Evolutionary conservation across 1,140 invertebrate genomes (phyloP), one percentile per base, ranked within the genome.

Genomic region (Neodiprion lecontei): DNA sequence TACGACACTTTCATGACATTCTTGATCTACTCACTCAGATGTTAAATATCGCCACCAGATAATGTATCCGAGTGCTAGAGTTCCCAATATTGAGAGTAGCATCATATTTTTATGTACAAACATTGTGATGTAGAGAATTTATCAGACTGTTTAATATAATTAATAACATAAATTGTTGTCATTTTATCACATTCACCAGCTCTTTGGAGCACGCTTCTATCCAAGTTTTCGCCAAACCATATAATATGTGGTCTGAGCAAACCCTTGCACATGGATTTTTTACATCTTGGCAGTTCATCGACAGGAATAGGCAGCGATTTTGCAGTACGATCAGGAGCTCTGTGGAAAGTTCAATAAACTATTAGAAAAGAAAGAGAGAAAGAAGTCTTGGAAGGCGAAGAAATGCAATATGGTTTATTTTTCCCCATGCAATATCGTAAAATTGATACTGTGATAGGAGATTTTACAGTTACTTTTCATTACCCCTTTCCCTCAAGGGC

Each of bases 201-300:
- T 86, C 89, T 88, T 2, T 90, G 77, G 12, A 97, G 81, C 49
- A 96, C 89, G 72, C 90, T 81, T 23, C 87, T 74, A 76, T 96
- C 90, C 70, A 97, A 88, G 81, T 88, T 90, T 91, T 98, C 96
- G 7, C 95, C 95, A 90, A 97, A 97, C 96, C 96, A 97, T 12
- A 97, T 94, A 76, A 97, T 95, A 85, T 96, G 91, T 4, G 96
- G 96, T 72, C 96, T 88, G 9, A 96, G 84, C n/a, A 97, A 86
- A 23, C 93, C 94, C 66, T 86, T 87, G 86, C 96, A 97, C 67
- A 75, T 75, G 48, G 81, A 49, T 82, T 91, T 89, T 74, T 89
- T 89, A 85, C 96, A 97, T 81, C 91, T 90, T 21, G 96, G 96
- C 72, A 97, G 84, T 48, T 93, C 86, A 77, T 92, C 87, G 21